Percentiles rank a stretch among this genome's conserved stretches.
phyloP scores from a whole-genome alignment of 2,113 vertebrate species.

The Bujurquina vittata region DNA sequence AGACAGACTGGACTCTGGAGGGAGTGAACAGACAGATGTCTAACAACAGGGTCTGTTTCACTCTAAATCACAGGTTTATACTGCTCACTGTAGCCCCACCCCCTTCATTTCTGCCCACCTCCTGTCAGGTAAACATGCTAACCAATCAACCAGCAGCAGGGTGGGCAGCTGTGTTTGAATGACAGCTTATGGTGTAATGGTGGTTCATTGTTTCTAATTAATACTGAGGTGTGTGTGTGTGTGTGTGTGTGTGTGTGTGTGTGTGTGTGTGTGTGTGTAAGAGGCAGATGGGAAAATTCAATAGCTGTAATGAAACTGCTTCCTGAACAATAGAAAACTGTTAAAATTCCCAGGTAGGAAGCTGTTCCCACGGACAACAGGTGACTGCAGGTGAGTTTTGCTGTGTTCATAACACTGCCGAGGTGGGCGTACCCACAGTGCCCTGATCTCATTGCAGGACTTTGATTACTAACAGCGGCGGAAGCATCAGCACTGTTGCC shows the following conservation, averaged over 20 bases:
- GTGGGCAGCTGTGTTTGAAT: constrained; percentile 25
- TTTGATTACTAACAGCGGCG: background rate
- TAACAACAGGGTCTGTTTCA: constrained; percentile 62
- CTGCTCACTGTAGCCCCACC: constrained; percentile 6
- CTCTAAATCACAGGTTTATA: constrained; percentile 56
- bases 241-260: background rate
- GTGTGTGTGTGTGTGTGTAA: background rate
- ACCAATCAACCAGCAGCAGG: constrained; percentile 36
- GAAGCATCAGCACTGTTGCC: background rate
- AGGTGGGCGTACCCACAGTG: background rate
- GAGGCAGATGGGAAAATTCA: constrained; percentile 54
- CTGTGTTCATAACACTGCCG: background rate
- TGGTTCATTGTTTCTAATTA: constrained; percentile 50
- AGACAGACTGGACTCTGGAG: background rate
- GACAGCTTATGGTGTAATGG: constrained; percentile 19
- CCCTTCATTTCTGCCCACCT: background rate
- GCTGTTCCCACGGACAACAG: constrained; percentile 29
- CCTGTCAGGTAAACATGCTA: constrained; percentile 14
- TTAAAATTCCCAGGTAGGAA: constrained; percentile 33
- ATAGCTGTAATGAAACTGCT: constrained; percentile 17
- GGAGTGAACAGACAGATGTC: constrained; percentile 59
- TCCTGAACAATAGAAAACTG: constrained; percentile 50
- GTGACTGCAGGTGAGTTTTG: constrained; percentile 3
- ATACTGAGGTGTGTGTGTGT: constrained; percentile 10
- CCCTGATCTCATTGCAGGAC: background rate